Evolutionary conservation across 2,113 vertebrate genomes (phyloP), one percentile per base, ranked within the genome.

Genomic region (Donacobius atricapilla): DNA sequence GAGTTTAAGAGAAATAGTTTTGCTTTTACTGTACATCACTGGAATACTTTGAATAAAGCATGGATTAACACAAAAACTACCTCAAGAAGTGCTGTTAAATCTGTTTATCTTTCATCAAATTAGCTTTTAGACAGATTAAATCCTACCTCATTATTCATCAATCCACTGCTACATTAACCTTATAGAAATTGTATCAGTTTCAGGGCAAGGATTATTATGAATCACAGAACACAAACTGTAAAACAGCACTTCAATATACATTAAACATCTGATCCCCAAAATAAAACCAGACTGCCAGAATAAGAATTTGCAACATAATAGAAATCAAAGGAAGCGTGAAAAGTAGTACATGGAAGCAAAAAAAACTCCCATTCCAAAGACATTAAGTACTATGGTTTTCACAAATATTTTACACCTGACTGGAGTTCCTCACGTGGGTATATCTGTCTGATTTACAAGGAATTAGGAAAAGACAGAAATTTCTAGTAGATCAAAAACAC

Each of bases 41-140:
- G 37, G 18, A 69, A 27, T 19, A 16, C n/a, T 83, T 80, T 78
- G 5, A 79, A 70, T n/a, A 87, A 66, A 56, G 24, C 20, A 25
- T 35, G 21, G 3, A 71, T 39, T 89, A 87, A 79, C 48, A 76
- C 9, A 65, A 94, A 93, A 92, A 53, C 54, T 77, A 90, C 35
- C 30, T 54, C 35, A 63, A 50, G 22, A 69, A 63, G 4, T 51
- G 16, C 7, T 61, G 25, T 72, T 89, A 68, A 79, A 58, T 11
- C 27, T 88, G 27, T 63, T 95, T 76, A 83, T 69, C n/a, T 85
- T 86, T 79, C 15, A 56, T 64, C n/a, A 94, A 94, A 83, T 89
- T 84, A 84, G 7, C 13, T 79, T 58, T 71, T 53, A 85, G 57
- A 16, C 4, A 79, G 40, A 78, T 64, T 61, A 93, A 72, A 47